These are phyloP conservation scores for Leptinotarsa texana DNA, from an alignment of 1,140 invertebrate species.

Conservation along the genomic window DNA sequence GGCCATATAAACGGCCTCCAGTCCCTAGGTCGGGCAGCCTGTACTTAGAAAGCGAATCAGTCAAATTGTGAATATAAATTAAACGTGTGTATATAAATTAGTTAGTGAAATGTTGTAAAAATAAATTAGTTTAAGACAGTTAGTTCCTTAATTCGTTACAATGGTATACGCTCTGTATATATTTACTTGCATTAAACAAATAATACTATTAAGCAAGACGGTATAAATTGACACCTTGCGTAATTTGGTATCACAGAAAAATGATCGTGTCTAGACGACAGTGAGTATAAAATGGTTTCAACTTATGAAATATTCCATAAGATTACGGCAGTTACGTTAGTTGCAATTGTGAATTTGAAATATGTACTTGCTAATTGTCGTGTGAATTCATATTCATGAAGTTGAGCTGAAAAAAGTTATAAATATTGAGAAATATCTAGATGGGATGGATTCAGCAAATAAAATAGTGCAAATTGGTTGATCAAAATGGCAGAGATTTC, in stretches of 20 bases:
- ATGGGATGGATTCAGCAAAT: not conserved
- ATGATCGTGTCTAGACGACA: slow-evolving; percentile 5
- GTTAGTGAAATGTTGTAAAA: too few species aligned
- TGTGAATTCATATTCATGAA: not conserved
- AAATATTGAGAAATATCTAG: not conserved
- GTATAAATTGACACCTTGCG: not conserved
- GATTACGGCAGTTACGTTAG: not conserved
- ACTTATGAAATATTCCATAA: not conserved
- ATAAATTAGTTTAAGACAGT: too few species aligned
- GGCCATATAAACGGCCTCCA: too few species aligned
- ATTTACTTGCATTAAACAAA: not conserved
- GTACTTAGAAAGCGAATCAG: too few species aligned
- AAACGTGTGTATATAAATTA: too few species aligned
- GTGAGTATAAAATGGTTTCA: not conserved
- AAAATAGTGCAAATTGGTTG: too few species aligned
- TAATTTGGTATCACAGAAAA: not conserved
- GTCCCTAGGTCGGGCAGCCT: too few species aligned
- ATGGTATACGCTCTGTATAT: too few species aligned
- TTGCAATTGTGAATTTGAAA: not conserved
- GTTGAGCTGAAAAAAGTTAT: not conserved
- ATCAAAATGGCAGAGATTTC: too few species aligned
- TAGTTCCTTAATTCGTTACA: too few species aligned
- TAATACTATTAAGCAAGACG: not conserved
- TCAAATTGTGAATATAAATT: too few species aligned
- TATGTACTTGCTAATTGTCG: not conserved